These are phyloP conservation scores for Oreotragus oreotragus DNA, from an alignment of 2,113 vertebrate genomes.

Conservation along the genomic window DNA sequence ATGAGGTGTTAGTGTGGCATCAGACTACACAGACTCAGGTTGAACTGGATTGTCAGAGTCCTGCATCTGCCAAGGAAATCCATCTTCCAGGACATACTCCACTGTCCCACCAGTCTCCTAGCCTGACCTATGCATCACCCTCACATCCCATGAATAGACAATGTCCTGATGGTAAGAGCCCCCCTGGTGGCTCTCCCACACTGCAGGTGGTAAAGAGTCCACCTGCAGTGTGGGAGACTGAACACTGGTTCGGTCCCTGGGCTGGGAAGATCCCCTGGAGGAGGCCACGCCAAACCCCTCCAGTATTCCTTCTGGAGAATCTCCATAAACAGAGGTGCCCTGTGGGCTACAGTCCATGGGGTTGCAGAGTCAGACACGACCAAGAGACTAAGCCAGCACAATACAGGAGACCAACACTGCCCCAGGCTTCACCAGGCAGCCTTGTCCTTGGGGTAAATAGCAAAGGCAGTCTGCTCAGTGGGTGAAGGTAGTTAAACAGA, in stretches of 20 bases:
- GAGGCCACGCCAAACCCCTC: not conserved
- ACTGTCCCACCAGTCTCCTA: not conserved
- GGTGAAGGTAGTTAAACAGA: not conserved
- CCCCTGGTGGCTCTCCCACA: not conserved
- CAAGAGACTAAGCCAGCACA: not conserved
- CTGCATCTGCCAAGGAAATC: not conserved
- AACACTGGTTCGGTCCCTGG: not conserved
- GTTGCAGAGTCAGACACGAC: not conserved
- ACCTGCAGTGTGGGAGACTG: not conserved
- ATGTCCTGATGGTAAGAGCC: not conserved
- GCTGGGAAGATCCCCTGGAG: not conserved
- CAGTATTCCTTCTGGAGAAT: not conserved
- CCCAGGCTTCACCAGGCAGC: not conserved
- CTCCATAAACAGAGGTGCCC: not conserved
- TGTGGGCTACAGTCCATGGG: not conserved
- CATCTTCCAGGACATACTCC: not conserved
- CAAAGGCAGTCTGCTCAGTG: not conserved
- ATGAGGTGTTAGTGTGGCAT: not conserved
- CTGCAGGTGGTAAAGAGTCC: not conserved
- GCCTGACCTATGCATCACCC: fast-evolving
- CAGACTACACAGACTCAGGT: not conserved
- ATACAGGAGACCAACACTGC: not conserved
- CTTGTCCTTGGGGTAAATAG: not conserved
- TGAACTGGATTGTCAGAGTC: not conserved
- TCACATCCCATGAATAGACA: not conserved